phyloP scores from a whole-genome alignment of 2,888 invertebrate genomes.

The Lampropteryx suffumata region DNA sequence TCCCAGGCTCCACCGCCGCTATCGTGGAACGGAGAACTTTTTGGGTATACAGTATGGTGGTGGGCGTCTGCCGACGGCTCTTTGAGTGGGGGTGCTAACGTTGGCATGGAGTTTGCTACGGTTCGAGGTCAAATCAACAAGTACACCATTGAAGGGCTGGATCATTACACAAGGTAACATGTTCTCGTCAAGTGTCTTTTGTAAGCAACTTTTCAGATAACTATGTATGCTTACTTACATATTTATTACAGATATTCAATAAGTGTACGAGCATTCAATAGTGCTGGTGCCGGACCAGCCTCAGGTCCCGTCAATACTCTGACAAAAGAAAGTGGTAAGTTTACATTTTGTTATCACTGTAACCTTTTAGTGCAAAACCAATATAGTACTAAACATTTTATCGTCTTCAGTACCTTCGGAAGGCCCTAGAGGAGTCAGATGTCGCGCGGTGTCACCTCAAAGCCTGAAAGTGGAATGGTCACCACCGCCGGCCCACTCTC shows the following conservation, averaged over 20 bases:
- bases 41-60: constrained; percentile 90
- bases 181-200: no score
- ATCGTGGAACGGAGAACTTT: constrained; percentile 89
- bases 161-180: constrained; percentile 88
- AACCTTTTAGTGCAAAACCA: no score
- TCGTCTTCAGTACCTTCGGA: constrained; percentile 86
- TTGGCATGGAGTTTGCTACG: constrained; percentile 84
- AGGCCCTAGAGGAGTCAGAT: constrained; percentile 88
- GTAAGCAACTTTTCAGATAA: no score
- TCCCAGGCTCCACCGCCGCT: constrained; percentile 85
- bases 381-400: neutral
- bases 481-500: constrained; percentile 87
- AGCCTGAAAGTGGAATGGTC: constrained; percentile 92
- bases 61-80: constrained; percentile 75
- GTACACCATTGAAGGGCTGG: constrained; percentile 86
- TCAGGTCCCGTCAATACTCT: constrained; percentile 89
- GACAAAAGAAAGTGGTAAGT: constrained; percentile 91
- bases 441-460: constrained; percentile 89
- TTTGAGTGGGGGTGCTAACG: constrained; percentile 60
- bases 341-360: neutral
- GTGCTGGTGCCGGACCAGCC: constrained; percentile 91
- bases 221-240: no score
- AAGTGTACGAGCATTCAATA: constrained; percentile 93
- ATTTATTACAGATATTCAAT: constrained; percentile 85
- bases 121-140: constrained; percentile 89